A percentile compares a stretch with the other conserved stretches of the same genome.
These are phyloP conservation scores for Adelges cooleyi DNA, from an alignment of 1,140 invertebrate species.

Conservation along the genomic window DNA sequence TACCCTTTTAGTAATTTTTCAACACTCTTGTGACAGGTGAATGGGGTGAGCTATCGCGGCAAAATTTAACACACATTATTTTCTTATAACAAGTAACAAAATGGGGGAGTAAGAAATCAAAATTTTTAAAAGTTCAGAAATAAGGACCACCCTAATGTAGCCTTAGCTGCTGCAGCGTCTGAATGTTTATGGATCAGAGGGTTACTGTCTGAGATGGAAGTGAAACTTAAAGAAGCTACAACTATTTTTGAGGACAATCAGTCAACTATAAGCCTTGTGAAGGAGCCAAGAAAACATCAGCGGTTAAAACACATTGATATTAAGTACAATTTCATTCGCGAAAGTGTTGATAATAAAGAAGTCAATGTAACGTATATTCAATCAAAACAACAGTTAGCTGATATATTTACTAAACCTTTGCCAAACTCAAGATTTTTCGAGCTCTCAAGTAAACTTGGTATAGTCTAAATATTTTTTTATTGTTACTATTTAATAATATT, in stretches of 20 bases:
- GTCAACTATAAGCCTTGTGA: neutral
- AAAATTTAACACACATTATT: no score
- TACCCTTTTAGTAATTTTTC: no score
- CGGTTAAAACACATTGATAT: constrained; percentile 33
- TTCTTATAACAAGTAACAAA: no score
- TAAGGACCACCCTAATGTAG: no score
- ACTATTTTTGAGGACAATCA: neutral
- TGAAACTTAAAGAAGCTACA: neutral
- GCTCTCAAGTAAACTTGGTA: no score
- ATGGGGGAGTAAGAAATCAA: no score
- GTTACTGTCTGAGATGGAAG: neutral
- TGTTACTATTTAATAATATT: no score
- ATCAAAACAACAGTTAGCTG: constrained; percentile 31
- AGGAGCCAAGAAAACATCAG: neutral
- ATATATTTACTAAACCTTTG: constrained; percentile 34
- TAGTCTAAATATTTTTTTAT: no score
- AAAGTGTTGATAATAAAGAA: constrained; percentile 23
- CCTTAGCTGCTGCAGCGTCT: neutral
- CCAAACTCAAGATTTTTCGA: no score
- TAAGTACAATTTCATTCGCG: constrained; percentile 31
- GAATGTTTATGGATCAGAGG: neutral
- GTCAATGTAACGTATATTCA: constrained; percentile 30
- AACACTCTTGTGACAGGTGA: no score
- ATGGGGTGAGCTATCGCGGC: no score
- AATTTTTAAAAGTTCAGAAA: no score